A percentile compares a stretch with the other conserved stretches of the same genome.
Evolutionary conservation across 2,888 invertebrate genomes (phyloP).

Genomic region (Geotrupes spiniger): DNA sequence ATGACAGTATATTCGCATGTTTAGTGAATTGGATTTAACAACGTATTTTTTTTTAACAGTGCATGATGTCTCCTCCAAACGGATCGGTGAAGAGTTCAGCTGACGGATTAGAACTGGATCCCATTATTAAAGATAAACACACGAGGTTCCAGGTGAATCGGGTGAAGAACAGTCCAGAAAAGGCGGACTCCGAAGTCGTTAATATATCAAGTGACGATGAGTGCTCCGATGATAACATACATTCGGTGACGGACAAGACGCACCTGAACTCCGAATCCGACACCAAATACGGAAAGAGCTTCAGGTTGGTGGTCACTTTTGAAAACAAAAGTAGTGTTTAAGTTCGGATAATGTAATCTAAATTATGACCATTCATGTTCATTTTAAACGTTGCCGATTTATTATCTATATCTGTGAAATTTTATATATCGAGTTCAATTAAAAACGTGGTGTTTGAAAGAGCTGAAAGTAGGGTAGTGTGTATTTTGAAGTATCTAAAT

Average conservation of each 20-base stretch:
- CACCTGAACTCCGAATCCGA: slow-evolving; percentile 54
- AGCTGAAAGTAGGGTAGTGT: too few relatives aligned
- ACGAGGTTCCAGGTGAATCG: slow-evolving; percentile 62
- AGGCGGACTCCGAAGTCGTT: slow-evolving; percentile 15
- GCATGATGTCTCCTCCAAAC: slow-evolving; percentile 25
- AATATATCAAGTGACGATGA: slow-evolving; percentile 30
- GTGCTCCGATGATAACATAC: slow-evolving; percentile 44
- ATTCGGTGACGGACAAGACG: slow-evolving; percentile 50
- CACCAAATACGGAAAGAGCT: slow-evolving; percentile 75
- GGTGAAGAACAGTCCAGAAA: slow-evolving; percentile 53
- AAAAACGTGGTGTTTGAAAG: too few relatives aligned
- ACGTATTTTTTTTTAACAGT: not conserved
- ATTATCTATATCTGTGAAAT: too few relatives aligned
- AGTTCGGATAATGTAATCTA: too few relatives aligned
- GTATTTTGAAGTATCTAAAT: too few relatives aligned
- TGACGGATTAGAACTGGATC: slow-evolving; percentile 36
- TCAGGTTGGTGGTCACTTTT: slow-evolving; percentile 57
- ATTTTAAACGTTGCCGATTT: too few relatives aligned
- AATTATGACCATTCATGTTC: too few relatives aligned
- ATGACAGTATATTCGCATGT: too few relatives aligned
- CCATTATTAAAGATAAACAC: slow-evolving; percentile 43
- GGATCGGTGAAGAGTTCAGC: slow-evolving; percentile 22
- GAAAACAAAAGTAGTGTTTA: too few relatives aligned
- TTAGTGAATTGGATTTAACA: too few relatives aligned
- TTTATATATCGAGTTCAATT: too few relatives aligned